phyloP scores from a whole-genome alignment of 2,113 vertebrate species.

The Syrmaticus mikado region DNA sequence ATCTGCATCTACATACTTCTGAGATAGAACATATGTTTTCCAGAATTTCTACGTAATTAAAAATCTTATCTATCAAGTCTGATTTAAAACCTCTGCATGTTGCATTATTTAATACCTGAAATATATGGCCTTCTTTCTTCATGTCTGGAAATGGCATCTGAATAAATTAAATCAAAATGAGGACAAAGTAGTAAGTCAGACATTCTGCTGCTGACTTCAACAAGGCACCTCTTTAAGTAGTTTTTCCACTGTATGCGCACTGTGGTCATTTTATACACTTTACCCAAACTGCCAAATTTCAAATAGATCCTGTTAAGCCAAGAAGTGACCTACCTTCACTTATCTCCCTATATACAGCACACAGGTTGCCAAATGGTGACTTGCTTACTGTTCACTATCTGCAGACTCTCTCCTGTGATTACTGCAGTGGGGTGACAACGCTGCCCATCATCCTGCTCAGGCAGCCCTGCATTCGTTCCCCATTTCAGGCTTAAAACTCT shows the following conservation, averaged over 20 bases:
- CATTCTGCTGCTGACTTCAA: not conserved
- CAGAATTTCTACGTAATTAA: not conserved
- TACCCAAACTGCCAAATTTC: not conserved
- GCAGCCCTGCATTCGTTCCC: not conserved
- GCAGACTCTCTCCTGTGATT: not conserved
- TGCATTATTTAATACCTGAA: not conserved
- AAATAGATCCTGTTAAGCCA: not conserved
- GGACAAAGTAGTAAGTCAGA: not conserved
- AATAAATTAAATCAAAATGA: not conserved
- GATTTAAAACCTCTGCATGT: not conserved
- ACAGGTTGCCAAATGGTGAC: not conserved
- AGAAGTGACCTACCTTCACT: not conserved
- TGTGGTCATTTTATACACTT: not conserved
- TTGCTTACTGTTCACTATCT: not conserved
- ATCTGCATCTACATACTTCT: not conserved
- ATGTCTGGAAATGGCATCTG: not conserved
- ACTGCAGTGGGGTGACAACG: not conserved
- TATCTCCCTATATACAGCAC: not conserved
- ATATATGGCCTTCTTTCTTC: not conserved
- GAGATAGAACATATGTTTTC: not conserved
- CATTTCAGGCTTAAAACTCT: not conserved
- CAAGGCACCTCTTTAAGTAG: not conserved
- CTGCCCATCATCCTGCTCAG: not conserved
- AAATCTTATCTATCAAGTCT: not conserved
- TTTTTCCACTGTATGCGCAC: not conserved